These are phyloP conservation scores for Sycophaga agraensis DNA, from an alignment of 1,140 invertebrate genomes.

Conservation along the genomic window DNA sequence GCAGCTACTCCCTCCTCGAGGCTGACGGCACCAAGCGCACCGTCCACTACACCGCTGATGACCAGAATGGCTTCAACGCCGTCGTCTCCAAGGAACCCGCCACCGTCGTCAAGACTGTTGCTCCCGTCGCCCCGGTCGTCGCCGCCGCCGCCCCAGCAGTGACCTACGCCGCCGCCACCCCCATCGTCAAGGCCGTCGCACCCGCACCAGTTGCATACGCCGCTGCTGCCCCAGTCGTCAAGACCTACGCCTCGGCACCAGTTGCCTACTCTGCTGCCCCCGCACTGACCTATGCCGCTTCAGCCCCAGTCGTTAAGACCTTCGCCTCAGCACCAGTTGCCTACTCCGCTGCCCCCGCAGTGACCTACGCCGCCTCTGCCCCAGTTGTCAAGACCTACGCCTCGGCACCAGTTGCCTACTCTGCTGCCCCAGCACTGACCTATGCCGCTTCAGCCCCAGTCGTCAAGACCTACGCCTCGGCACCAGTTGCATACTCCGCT, in stretches of 20 bases:
- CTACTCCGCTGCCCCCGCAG: not conserved
- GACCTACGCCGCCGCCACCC: constrained; percentile 29
- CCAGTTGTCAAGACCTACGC: not conserved
- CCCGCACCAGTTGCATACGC: not conserved
- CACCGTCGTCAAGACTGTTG: constrained; percentile 40
- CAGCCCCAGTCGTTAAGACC: not conserved
- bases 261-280: constrained; percentile 40
- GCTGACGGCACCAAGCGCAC: constrained; percentile 70
- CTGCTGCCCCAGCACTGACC: constrained; percentile 14
- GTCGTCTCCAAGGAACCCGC: constrained; percentile 61
- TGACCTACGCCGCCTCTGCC: not conserved
- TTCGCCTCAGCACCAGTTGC: not conserved
- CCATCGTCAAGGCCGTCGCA: constrained; percentile 8
- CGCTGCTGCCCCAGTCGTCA: constrained; percentile 5
- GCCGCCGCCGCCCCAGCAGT: constrained; percentile 39
- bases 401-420: constrained; percentile 7
- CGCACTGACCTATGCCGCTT: constrained; percentile 15
- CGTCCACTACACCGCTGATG: constrained; percentile 63
- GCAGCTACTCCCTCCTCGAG: constrained; percentile 64
- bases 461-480: constrained; percentile 3
- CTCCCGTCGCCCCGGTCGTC: too few relatives aligned
- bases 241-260: not conserved
- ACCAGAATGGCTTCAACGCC: constrained; percentile 62
- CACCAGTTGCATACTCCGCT: not conserved
- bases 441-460: not conserved